A percentile compares a stretch with the other conserved stretches of the same genome.
Evolutionary conservation across 2,888 invertebrate genomes (phyloP).

Genomic region (Acanthosepion lycidas): DNA sequence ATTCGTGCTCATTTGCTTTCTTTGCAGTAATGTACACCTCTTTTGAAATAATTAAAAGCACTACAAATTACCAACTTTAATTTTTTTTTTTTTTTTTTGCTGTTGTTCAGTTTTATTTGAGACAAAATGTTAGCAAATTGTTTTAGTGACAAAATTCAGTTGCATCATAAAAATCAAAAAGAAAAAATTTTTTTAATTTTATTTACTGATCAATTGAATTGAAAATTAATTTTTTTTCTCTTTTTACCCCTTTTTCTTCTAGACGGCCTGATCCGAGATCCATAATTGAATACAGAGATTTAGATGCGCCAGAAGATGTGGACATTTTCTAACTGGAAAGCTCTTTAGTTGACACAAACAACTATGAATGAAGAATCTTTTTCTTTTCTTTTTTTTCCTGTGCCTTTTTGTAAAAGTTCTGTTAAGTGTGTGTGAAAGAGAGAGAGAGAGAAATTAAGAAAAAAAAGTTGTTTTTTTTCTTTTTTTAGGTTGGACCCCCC

Average conservation of each 20-base stretch:
- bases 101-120: too few species aligned
- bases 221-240: background rate
- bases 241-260: background rate
- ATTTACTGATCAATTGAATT: background rate
- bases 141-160: background rate
- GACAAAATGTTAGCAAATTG: too few species aligned
- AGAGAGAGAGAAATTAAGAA: too few species aligned
- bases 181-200: background rate
- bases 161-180: too few species aligned
- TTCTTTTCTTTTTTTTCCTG: background rate
- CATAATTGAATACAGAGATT: slow-evolving; percentile 90
- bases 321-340: slow-evolving; percentile 81
- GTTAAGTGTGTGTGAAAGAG: too few species aligned
- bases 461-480: too few species aligned
- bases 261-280: slow-evolving; percentile 79
- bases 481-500: too few species aligned
- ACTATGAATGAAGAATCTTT: background rate
- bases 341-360: background rate
- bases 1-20: too few species aligned
- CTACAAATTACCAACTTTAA: too few species aligned
- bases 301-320: slow-evolving; percentile 88
- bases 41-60: too few species aligned
- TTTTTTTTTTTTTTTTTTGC: too few species aligned
- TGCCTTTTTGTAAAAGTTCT: background rate
- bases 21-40: too few species aligned